Evolutionary conservation across 1,140 invertebrate species (phyloP), one percentile per base, ranked within the genome.

Genomic region (Pantala flavescens): DNA sequence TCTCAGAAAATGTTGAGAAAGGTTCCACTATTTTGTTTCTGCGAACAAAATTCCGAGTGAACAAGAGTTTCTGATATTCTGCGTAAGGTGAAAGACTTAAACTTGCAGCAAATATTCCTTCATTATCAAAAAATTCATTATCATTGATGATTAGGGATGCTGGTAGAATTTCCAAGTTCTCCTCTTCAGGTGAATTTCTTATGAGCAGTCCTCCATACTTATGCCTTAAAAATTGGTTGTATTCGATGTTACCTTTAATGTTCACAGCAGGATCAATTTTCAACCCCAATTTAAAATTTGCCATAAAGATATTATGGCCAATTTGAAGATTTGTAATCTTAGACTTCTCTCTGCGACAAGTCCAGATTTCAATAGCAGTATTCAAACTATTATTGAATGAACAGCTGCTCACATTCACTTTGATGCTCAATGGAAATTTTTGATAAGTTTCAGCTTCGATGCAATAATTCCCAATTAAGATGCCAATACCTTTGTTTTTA

Each of bases 11-110:
- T 1, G 86, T 86, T 73, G 91, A 88, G 81, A 93, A 98, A 0
- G 94, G 90, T 82, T 98, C 94, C n/a, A 85, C 85, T 5, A 98
- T 92, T 76, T 85, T 87, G 83, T 99, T 99, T 24, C 92, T 87
- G 75, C 88, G 85, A 0, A 99, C 85, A 81, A 91, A 93, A 81
- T 99, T 99, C 78, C 91, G 89, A 0, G 93, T 95, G 78, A 98
- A 97, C 7, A 93, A 79, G 36, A 98, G 81, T 63, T 87, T 88
- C 80, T 98, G 96, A 11, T 87, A 79, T 75, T 88, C 87, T 78
- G 92, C 92, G 79, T 95, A 94, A 5, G 96, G 91, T 19, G 93
- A 94, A 0, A 98, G 82, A 0, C 94, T 93, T 9, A 98, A 82
- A 79, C 91, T 95, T 0, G 90, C 91, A 0, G 96, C 94, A 83